Evolutionary conservation across 1,140 invertebrate genomes (phyloP).

Genomic region (Solenopsis fugax): DNA sequence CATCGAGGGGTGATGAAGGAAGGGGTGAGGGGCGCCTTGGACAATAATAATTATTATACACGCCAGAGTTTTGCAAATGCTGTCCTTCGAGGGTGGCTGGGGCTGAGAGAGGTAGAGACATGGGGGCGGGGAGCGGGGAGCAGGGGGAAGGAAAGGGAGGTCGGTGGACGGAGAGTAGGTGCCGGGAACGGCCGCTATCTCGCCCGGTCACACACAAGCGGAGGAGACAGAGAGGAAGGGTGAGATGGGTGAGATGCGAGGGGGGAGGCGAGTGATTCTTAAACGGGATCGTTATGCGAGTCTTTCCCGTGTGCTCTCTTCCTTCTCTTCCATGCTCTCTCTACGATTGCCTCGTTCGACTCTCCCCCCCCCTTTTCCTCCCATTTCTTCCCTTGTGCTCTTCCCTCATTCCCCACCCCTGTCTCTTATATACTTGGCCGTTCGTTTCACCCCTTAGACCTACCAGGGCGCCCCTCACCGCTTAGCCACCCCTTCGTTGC

Average conservation of each 20-base stretch:
- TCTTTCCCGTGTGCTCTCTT: constrained; percentile 80
- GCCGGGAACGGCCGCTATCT: constrained; percentile 79
- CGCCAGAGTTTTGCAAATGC: constrained; percentile 82
- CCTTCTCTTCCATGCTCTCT: constrained; percentile 54
- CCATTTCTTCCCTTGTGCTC: constrained; percentile 58
- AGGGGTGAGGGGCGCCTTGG: constrained; percentile 71
- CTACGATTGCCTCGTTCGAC: constrained; percentile 66
- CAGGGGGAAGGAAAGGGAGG: constrained; percentile 65
- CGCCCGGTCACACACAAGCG: constrained; percentile 67
- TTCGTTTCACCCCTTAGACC: constrained; percentile 40
- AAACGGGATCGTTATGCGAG: constrained; percentile 86
- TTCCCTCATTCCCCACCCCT: constrained; percentile 2
- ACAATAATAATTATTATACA: constrained; percentile 82
- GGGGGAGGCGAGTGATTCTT: constrained; percentile 78
- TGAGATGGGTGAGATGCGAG: constrained; percentile 30
- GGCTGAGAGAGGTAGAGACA: too few relatives aligned
- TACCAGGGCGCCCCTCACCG: neutral
- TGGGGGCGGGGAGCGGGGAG: neutral
- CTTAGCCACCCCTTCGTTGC: constrained; percentile 5
- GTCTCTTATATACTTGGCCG: constrained; percentile 43
- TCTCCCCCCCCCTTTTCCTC: constrained; percentile 46
- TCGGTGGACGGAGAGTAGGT: constrained; percentile 70
- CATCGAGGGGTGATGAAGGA: constrained; percentile 8
- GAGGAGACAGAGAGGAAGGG: neutral
- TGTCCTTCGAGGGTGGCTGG: constrained; percentile 68